Base-by-base conservation (phyloP, 2,888 invertebrate genomes). In the Lithophane ornitopus region DNA sequence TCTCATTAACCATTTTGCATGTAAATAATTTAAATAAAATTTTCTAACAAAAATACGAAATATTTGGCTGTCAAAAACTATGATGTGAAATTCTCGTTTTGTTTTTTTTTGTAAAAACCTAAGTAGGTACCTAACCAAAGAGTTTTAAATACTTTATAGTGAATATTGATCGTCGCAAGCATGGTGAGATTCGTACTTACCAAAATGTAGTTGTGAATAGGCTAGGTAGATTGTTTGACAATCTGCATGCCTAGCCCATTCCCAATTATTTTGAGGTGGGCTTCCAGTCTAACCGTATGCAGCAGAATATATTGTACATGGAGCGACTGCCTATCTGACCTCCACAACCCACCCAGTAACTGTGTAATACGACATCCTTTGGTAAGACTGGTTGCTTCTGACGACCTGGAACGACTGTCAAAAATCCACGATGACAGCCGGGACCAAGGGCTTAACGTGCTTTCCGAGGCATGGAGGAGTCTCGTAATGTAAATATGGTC, bases 1-100 rank as follows among this genome's bases (percentile, higher is more conserved):
- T 72, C 34, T 19, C 8, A 11, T 39, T 59, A 14, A 12, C 39
- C 76, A 80, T 65, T 59, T 75, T 63, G 6, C 2, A 1, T 65
- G 7, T 28, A 3, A 12, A 34, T 58, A 34, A 46, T 52, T 26
- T 26, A 49, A 61, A 52, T 58, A 16, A 41, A 14, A 52, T 19
- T 28, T n/a, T 41, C n/a, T 54, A 28, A 61, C 41, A 16, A 56
- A 54, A 16, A 1, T 44, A 68, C 22, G 46, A 66, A 79, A 54
- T 59, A 62, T 70, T 80, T 67, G 58, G 9, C 34, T 72, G 65
- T 80, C 85, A 70, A 70, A 80, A 80, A 52, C 0, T 59, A 26
- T 65, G 22, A 16, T 34, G 11, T 49, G 41, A 49, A 44, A 3
- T 56, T 66, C 34, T 44, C 14, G 1, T 34, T 16, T 1, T 26